Percentiles rank a stretch among this genome's conserved stretches.
Evolutionary conservation across 2,888 invertebrate species (phyloP).

Genomic region (Lamproptera curius): DNA sequence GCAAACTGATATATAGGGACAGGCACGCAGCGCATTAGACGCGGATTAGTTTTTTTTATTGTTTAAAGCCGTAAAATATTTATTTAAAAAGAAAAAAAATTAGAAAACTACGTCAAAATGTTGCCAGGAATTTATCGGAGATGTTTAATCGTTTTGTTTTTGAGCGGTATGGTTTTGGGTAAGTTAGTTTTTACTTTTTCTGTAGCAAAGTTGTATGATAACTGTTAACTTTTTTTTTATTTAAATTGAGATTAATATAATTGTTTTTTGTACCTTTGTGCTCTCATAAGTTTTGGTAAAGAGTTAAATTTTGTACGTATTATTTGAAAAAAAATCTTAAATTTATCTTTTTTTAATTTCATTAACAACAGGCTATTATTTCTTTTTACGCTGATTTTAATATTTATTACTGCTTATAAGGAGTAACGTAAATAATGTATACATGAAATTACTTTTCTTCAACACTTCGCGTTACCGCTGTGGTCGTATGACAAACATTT

Average conservation of each 20-base stretch:
- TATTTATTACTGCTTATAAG: too few species aligned
- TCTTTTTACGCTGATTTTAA: not conserved
- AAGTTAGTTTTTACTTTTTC: constrained; percentile 6
- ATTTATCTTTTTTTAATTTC: too few species aligned
- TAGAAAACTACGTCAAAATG: constrained; percentile 2
- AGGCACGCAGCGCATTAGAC: not conserved
- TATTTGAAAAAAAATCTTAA: too few species aligned
- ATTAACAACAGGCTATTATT: too few species aligned
- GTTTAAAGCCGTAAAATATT: not conserved
- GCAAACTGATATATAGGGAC: constrained; percentile 9
- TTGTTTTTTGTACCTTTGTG: constrained; percentile 18
- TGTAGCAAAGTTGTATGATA: constrained; percentile 6
- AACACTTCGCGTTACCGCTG: too few species aligned
- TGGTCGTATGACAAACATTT: too few species aligned
- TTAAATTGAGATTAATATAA: constrained; percentile 15
- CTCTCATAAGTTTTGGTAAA: too few species aligned
- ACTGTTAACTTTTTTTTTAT: constrained; percentile 13
- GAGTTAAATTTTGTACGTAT: too few species aligned
- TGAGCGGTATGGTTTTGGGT: constrained; percentile 8
- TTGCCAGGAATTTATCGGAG: not conserved
- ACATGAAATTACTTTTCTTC: too few species aligned
- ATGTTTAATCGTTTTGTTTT: constrained; percentile 11
- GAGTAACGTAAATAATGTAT: too few species aligned
- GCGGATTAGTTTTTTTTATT: not conserved
- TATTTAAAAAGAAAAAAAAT: not conserved